A percentile compares a stretch with the other conserved stretches of the same genome.
Conservation (phyloP, 2,888 invertebrate genomes). For the Heteropelma amictum region DNA sequence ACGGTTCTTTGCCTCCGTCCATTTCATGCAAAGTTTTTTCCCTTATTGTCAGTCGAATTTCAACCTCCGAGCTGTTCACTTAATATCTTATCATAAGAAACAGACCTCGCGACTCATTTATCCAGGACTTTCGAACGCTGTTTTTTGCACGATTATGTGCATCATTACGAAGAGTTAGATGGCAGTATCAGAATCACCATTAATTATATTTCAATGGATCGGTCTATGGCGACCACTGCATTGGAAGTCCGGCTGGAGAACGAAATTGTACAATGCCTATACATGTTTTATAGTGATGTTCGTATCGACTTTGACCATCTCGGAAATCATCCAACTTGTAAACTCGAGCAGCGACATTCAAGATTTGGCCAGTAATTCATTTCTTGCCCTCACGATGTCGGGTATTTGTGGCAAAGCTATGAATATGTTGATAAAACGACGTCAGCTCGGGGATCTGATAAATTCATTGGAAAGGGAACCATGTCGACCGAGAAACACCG, state of each 20-base stretch:
- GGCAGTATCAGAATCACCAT: slow-evolving; percentile 5
- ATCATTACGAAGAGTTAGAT: background rate
- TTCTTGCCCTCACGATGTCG: slow-evolving; percentile 49
- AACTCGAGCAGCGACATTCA: slow-evolving; percentile 14
- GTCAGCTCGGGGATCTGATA: slow-evolving; percentile 26
- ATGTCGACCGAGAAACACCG: slow-evolving; percentile 31
- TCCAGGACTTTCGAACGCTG: background rate
- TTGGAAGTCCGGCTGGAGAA: slow-evolving; percentile 49
- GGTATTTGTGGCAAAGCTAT: slow-evolving; percentile 47
- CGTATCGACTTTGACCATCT: slow-evolving; percentile 18
- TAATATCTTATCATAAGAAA: background rate
- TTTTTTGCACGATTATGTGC: background rate
- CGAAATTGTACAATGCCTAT: slow-evolving; percentile 35
- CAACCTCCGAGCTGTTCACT: too few species aligned
- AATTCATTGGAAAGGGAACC: slow-evolving; percentile 37
- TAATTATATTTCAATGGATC: slow-evolving; percentile 34
- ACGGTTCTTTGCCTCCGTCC: background rate
- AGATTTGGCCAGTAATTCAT: slow-evolving; percentile 56
- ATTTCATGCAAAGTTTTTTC: background rate
- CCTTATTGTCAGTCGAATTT: background rate
- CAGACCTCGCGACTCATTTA: background rate
- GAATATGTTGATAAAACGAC: slow-evolving; percentile 44
- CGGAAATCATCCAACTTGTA: slow-evolving; percentile 22
- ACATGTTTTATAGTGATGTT: slow-evolving; percentile 41
- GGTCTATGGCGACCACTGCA: slow-evolving; percentile 54